Conservation (phyloP, 2,888 invertebrate genomes). For the Lathronympha strigana region DNA sequence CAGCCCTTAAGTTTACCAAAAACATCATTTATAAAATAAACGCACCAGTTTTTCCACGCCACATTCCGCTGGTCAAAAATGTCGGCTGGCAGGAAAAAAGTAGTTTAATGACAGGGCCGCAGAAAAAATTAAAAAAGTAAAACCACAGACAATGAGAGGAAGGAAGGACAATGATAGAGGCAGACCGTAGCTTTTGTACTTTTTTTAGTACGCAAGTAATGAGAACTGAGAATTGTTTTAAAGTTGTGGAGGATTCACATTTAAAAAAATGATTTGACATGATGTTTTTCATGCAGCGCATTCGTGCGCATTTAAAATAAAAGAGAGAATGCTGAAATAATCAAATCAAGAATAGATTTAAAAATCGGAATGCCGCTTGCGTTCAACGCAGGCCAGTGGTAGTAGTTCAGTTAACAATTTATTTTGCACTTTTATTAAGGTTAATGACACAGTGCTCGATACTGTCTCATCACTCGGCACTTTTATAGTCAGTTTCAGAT, state of each 20-base stretch:
- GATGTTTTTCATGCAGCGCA: too few species aligned
- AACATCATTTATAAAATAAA: constrained; percentile 12
- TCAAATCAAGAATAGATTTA: too few species aligned
- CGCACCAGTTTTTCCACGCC: constrained; percentile 12
- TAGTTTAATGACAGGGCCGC: constrained; percentile 45
- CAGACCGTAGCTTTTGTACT: constrained; percentile 54
- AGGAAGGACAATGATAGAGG: constrained; percentile 53
- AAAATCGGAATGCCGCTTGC: too few species aligned
- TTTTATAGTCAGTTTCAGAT: too few species aligned
- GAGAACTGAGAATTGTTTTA: constrained; percentile 37
- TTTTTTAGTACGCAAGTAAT: constrained; percentile 33
- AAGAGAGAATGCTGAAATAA: too few species aligned
- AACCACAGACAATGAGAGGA: constrained; percentile 53
- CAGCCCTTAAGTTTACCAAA: background rate
- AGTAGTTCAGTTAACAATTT: background rate
- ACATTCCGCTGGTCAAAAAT: constrained; percentile 37
- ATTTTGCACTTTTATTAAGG: background rate
- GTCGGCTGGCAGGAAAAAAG: constrained; percentile 40
- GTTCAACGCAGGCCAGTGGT: background rate
- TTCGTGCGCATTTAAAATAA: too few species aligned
- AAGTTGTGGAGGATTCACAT: too few species aligned
- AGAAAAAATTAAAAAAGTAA: constrained; percentile 48
- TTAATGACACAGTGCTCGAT: background rate
- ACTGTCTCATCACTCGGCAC: too few species aligned
- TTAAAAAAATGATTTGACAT: too few species aligned